These are phyloP conservation scores for Syngnathus scovelli DNA, from an alignment of 2,113 vertebrate species.

Conservation along the genomic window DNA sequence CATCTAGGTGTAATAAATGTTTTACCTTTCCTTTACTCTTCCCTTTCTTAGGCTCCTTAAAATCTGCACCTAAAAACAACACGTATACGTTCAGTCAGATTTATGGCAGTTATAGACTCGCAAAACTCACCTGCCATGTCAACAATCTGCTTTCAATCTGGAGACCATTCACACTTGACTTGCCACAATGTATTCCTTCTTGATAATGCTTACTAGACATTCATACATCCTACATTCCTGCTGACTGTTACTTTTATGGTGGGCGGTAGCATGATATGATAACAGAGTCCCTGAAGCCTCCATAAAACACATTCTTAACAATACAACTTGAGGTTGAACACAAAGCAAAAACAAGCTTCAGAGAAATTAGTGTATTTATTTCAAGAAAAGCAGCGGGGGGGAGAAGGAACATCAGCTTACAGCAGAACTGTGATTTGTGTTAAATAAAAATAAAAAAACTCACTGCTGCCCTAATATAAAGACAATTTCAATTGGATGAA, in stretches of 20 bases:
- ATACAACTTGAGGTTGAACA: neutral
- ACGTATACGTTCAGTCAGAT: neutral
- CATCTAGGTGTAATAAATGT: neutral
- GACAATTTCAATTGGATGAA: slow-evolving; percentile 82
- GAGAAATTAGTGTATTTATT: slow-evolving; percentile 82
- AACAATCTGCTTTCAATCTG: slow-evolving; percentile 3
- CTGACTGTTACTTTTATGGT: slow-evolving; percentile 59
- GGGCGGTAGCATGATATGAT: slow-evolving; percentile 35
- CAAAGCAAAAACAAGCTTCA: slow-evolving; percentile 19
- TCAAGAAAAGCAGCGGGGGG: slow-evolving; percentile 82
- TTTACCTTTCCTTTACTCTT: slow-evolving; percentile 60
- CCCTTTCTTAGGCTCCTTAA: slow-evolving; percentile 40
- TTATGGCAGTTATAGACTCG: neutral
- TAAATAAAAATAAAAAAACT: slow-evolving; percentile 85
- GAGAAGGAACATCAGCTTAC: slow-evolving; percentile 76
- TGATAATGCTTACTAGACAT: slow-evolving; percentile 34
- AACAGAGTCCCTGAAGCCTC: slow-evolving; percentile 12
- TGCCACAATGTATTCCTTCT: neutral
- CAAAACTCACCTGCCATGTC: slow-evolving; percentile 59
- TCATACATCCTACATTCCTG: slow-evolving; percentile 20
- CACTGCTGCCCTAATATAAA: slow-evolving; percentile 86
- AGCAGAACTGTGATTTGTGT: slow-evolving; percentile 92
- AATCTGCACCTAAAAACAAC: slow-evolving; percentile 48
- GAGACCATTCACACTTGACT: slow-evolving; percentile 19
- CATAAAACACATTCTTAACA: slow-evolving; percentile 23